These are phyloP conservation scores for Anableps anableps DNA, from an alignment of 2,797 vertebrate species.

Conservation along the genomic window DNA sequence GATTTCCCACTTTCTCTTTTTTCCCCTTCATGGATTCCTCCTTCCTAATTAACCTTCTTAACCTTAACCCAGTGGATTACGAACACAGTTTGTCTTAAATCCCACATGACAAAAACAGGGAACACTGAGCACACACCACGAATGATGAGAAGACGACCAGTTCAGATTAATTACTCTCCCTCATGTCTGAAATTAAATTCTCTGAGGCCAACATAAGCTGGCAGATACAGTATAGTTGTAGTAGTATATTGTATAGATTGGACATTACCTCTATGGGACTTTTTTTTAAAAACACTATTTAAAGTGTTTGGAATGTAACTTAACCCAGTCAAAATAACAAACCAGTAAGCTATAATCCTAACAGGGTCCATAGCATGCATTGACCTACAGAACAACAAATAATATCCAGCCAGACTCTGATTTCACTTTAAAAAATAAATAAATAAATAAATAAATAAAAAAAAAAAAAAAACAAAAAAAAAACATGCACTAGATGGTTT, in stretches of 20 bases:
- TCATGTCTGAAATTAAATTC: neutral
- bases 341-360: neutral
- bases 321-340: neutral
- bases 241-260: neutral
- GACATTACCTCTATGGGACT: neutral
- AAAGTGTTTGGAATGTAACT: neutral
- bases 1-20: constrained; percentile 7
- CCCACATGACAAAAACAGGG: neutral
- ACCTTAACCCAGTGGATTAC: constrained; percentile 28
- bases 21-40: constrained; percentile 15
- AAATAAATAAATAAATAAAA: too few relatives aligned
- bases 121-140: constrained; percentile 4
- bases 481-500: neutral
- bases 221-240: neutral
- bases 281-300: neutral
- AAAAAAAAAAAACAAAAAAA: neutral
- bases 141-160: constrained; percentile 12
- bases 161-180: neutral
- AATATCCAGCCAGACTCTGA: neutral
- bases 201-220: neutral
- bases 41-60: constrained; percentile 13
- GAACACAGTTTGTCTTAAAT: constrained; percentile 19
- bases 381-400: neutral
- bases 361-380: neutral
- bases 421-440: too few relatives aligned